Conservation (phyloP, 2,797 vertebrate species). For the Mycteria americana region DNA sequence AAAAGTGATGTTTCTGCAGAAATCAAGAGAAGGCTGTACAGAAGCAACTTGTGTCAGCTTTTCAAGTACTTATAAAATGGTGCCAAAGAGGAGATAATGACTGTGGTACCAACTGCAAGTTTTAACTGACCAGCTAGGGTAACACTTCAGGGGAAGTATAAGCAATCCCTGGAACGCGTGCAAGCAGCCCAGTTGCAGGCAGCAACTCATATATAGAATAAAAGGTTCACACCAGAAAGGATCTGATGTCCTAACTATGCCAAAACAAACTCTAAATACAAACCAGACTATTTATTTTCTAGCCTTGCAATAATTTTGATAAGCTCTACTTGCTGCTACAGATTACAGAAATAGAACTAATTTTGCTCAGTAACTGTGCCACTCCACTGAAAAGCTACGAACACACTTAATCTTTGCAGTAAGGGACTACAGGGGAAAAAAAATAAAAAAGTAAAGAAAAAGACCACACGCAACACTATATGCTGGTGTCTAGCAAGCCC, state of each 20-base stretch:
- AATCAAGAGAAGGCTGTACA: neutral
- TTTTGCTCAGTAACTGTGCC: neutral
- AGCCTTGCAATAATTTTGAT: neutral
- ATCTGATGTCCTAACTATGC: neutral
- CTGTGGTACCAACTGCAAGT: neutral
- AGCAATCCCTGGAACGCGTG: neutral
- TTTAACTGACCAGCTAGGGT: neutral
- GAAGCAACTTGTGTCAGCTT: neutral
- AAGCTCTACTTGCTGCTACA: neutral
- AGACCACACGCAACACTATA: neutral
- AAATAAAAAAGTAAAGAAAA: neutral
- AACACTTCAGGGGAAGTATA: neutral
- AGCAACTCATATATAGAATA: neutral
- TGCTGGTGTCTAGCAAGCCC: neutral
- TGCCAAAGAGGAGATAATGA: neutral
- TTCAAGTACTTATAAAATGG: neutral
- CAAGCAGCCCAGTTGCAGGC: neutral
- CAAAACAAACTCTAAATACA: neutral
- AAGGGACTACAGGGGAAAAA: neutral
- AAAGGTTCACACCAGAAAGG: neutral
- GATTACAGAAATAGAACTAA: neutral
- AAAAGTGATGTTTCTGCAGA: neutral
- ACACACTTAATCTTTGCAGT: neutral
- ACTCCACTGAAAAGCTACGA: neutral
- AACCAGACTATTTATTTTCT: neutral